phyloP scores from a whole-genome alignment of 2,113 vertebrate species.

The Galbula dea region DNA sequence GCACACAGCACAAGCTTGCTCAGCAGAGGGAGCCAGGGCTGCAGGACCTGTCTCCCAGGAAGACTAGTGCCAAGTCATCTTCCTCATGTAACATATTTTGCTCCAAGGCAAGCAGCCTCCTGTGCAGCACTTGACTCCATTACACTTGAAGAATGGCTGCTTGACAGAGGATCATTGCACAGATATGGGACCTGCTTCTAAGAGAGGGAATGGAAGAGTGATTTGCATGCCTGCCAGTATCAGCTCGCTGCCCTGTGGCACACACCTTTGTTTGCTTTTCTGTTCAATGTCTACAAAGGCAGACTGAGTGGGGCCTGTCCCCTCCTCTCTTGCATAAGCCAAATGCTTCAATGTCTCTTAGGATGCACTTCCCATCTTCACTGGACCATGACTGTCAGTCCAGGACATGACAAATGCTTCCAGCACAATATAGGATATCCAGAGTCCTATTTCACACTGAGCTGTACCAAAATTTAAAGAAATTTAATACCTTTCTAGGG shows the following conservation, averaged over 20 bases:
- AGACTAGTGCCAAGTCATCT: not conserved
- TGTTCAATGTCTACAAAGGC: not conserved
- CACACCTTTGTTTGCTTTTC: not conserved
- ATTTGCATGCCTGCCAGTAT: not conserved
- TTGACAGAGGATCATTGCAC: not conserved
- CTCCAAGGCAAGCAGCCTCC: not conserved
- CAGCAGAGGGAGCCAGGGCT: not conserved
- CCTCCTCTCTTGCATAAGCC: not conserved
- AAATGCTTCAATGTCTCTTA: not conserved
- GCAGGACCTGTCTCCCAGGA: not conserved
- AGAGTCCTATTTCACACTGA: not conserved
- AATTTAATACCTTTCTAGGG: not conserved
- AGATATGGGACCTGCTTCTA: not conserved
- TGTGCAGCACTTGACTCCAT: not conserved
- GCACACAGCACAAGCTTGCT: not conserved
- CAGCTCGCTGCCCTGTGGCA: not conserved
- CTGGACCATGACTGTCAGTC: not conserved
- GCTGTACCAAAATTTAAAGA: not conserved
- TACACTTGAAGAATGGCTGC: rapidly evolving
- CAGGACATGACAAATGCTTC: not conserved
- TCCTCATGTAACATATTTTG: not conserved
- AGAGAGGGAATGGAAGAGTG: not conserved
- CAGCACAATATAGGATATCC: not conserved
- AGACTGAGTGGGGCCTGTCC: not conserved
- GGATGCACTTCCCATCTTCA: not conserved